Percentiles rank a stretch among this genome's conserved stretches.
These are phyloP conservation scores for Helobdella robusta DNA, from an alignment of 2,888 invertebrate genomes.

Conservation along the genomic window DNA sequence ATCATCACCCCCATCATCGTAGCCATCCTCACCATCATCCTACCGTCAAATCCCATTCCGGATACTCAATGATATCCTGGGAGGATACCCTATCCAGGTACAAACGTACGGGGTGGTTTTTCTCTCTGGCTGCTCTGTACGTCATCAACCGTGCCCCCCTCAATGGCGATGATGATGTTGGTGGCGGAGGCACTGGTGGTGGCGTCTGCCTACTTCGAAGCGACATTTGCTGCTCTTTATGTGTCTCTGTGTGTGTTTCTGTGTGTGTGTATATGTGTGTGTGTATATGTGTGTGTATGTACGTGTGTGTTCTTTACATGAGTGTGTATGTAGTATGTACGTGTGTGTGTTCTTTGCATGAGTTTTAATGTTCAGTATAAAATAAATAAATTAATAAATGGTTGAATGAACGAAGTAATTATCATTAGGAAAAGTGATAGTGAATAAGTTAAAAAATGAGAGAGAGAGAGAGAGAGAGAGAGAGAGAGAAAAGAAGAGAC, in stretches of 20 bases:
- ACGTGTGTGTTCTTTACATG: not conserved
- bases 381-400: too few relatives aligned
- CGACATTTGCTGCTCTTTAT: slow-evolving; percentile 3
- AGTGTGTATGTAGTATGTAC: not conserved
- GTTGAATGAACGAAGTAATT: too few relatives aligned
- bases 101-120: slow-evolving; percentile 37
- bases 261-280: not conserved
- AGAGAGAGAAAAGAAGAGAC: too few relatives aligned
- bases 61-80: slow-evolving; percentile 40
- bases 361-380: not conserved
- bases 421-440: too few relatives aligned
- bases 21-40: not conserved
- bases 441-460: too few relatives aligned
- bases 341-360: not conserved
- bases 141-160: slow-evolving; percentile 15
- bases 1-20: not conserved
- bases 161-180: too few relatives aligned
- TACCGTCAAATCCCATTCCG: slow-evolving; percentile 40
- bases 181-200: too few relatives aligned
- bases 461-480: too few relatives aligned
- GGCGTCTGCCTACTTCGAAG: too few relatives aligned
- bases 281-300: not conserved
- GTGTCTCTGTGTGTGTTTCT: not conserved
- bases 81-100: slow-evolving; percentile 46
- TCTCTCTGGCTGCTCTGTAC: slow-evolving; percentile 20